Evolutionary conservation across 2,888 invertebrate species (phyloP).

Genomic region (Agrochola macilenta): DNA sequence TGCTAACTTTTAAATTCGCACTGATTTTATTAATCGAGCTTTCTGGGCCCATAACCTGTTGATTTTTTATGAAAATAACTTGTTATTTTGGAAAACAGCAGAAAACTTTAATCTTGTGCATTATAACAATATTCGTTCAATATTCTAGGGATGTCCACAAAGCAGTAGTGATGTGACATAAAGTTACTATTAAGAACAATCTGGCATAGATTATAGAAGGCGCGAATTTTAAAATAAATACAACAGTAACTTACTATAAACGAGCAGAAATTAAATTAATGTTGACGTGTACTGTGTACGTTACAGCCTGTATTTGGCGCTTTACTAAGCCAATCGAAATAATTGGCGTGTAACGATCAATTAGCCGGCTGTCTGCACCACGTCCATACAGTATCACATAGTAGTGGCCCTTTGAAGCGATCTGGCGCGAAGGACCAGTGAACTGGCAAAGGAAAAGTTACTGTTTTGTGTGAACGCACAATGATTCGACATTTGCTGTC

Average conservation of each 20-base stretch:
- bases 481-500: conserved; percentile 45
- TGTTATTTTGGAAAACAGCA: no score
- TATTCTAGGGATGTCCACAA: no score
- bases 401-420: conserved; percentile 32
- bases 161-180: no score
- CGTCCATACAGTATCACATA: conserved; percentile 15
- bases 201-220: no score
- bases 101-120: no score
- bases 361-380: conserved; percentile 45
- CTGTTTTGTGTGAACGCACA: conserved; percentile 2
- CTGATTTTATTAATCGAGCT: no score
- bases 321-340: conserved; percentile 63
- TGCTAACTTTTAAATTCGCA: no score
- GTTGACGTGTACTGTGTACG: neutral
- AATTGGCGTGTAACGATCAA: conserved; percentile 70
- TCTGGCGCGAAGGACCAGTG: conserved; percentile 24
- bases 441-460: neutral
- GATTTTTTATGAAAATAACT: no score
- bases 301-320: conserved; percentile 49
- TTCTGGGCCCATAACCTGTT: no score
- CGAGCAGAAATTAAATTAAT: conserved; percentile 4
- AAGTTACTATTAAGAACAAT: no score
- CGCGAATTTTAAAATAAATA: no score
- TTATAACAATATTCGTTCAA: neutral
- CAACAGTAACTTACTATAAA: neutral